Evolutionary conservation across 2,888 invertebrate genomes (phyloP), one percentile per base, ranked within the genome.

Genomic region (Encarsia formosa): DNA sequence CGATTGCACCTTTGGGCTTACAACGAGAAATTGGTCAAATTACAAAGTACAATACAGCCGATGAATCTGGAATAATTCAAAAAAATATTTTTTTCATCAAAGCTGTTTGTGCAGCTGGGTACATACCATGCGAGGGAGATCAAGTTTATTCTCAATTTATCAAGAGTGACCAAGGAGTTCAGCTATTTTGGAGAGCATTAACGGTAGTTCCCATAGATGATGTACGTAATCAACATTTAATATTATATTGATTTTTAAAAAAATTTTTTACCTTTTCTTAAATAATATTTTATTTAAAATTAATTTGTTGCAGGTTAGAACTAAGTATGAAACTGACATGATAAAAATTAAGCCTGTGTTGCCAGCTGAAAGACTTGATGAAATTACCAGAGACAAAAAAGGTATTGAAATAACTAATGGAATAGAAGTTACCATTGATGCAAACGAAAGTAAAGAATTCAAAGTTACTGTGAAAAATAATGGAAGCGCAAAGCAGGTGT

Each of bases 71-170:
- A 3, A 71, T 75, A 8, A 81, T 89, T 54, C 80, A 83, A 54
- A 75, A 75, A 16, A 71, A 77, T 49, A 79, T 82, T 38, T 83
- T 79, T 66, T 86, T 88, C 60, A 75, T 79, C 26, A 79, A 76
- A 60, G 76, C 78, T 38, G 75, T 77, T 32, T 69, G 86, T 44
- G 75, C 79, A 6, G 69, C 74, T 48, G 81, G 80, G 0, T 77
- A 79, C 56, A 66, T 77, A 29, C 82, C 86, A 1, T 68, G 75
- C 34, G 64, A 80, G 44, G 84, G 85, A 11, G 84, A 85, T 62
- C 77, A 78, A 69, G 86, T 86, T 3, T 67, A 78, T 49, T 79
- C 80, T 5, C 85, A 88, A 67, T 79, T 83, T 2, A 85, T 89
- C 61, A 88, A 89, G 74, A 88, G 87, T 68, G 81, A 82, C 60